Evolutionary conservation across 23 tunicate genomes (phyloP), one percentile per base, ranked within the genome.

Genomic region (Clavelina lepadiformis): DNA sequence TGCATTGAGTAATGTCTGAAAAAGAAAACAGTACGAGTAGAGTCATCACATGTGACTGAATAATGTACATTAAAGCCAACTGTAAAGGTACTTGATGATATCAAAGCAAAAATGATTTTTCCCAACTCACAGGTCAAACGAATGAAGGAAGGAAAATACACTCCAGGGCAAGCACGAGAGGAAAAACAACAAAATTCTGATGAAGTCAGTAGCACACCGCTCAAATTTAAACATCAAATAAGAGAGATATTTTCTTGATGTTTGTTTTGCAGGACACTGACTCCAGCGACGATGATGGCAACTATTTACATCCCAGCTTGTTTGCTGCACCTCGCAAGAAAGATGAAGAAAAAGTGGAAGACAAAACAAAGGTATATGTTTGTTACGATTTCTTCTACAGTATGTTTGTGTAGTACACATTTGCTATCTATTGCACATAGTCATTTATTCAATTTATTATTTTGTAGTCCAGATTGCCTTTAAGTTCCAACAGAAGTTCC

Each of bases 221-320:
- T 41, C 49, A 31, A 31, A 18, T 61, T 28, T 0, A n/a, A 45
- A 61, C 0, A 32, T 32, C 29, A 28, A 0, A 11, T 44, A 11
- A 44, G 64, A 58, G 5, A 27, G 23, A 53, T 28, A 36, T 35
- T 15, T 15, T 41, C 49, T 15, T 31, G 19, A 15, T 19, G 19
- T 13, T 44, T 60, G 33, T 47, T 58, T 70, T 5, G 19, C 30
- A 74, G 91, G 81, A 74, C 15, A 69, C 76, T 46, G 85, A 79
- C 21, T 47, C 71, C 5, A 81, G 91, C 63, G 89, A 81, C 50
- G 79, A 58, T 65, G 93, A 75, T 33, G 82, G 82, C 15, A 82
- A 82, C 0, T 89, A 89, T 47, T 41, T 89, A 31, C 97, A 89
- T 63, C 97, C 97, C 7, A 89, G 97, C 58, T 54, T 89, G n/a